phyloP scores from a whole-genome alignment of 2,888 invertebrate genomes.

The Cantharis rufa region DNA sequence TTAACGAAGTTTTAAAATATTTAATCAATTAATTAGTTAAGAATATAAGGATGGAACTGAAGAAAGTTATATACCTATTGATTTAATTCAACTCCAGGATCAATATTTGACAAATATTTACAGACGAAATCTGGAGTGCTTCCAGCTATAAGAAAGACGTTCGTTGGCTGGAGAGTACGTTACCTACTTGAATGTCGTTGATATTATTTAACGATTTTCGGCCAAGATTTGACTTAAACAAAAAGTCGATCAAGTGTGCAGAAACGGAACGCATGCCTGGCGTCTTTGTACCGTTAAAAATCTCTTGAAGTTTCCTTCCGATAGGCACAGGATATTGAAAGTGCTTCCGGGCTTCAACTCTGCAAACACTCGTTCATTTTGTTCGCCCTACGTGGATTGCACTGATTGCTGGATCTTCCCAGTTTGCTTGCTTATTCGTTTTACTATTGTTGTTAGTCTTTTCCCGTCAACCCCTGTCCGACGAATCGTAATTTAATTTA shows the following conservation, averaged over 20 bases:
- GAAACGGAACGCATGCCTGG: slow-evolving; percentile 9
- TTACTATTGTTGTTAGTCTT: slow-evolving; percentile 26
- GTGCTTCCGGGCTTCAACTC: slow-evolving; percentile 26
- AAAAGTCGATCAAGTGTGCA: slow-evolving; percentile 15
- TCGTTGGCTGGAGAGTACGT: slow-evolving; percentile 4
- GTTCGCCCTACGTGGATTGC: slow-evolving; percentile 20
- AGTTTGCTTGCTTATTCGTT: slow-evolving; percentile 22
- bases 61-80: slow-evolving; percentile 10
- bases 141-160: slow-evolving; percentile 2
- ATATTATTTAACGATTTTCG: neutral
- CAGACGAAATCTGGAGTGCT: slow-evolving; percentile 11
- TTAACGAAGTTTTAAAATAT: neutral
- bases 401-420: slow-evolving; percentile 26
- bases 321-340: slow-evolving; percentile 31
- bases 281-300: slow-evolving; percentile 12
- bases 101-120: slow-evolving; percentile 15
- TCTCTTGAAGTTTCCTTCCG: slow-evolving; percentile 21
- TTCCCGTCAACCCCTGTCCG: slow-evolving; percentile 24
- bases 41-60: neutral
- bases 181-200: neutral
- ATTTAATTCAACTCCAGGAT: slow-evolving; percentile 9
- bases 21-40: neutral
- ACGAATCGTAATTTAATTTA: slow-evolving; percentile 38
- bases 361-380: slow-evolving; percentile 29
- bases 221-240: slow-evolving; percentile 18